Base-by-base conservation (phyloP, 2,888 invertebrate species). In the Trilocha varians region DNA sequence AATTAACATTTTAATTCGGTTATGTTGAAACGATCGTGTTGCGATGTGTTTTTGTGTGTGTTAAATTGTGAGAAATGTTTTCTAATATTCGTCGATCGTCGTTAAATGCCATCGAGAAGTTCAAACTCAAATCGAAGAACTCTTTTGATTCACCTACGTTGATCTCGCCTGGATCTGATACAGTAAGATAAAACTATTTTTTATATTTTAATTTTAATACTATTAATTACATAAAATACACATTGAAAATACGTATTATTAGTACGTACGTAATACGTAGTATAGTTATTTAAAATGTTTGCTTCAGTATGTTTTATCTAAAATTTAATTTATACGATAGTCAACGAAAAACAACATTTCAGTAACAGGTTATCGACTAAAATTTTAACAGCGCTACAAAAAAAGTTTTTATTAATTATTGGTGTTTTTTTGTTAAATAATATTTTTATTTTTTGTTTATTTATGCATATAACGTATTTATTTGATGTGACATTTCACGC, bases 21-120 rank as follows among this genome's bases (percentile, higher is more conserved):
- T 46, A 50, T 53, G 50, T 49, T 18, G 18, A 18, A 25, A 11
- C 11, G 2, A 25, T 9, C n/a, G 25, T 18, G 5, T 18, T 25
- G 25, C 6, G 2, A 9, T 25, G 6, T 5, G 25, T 25, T 25
- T 5, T 25, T 25, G 6, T 25, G n/a, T n/a, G 6, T 25, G 6
- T 25, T 25, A 25, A 25, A 41, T 45, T 44, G 48, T 52, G 44
- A 39, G 16, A 45, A 45, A 56, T 49, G 53, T 57, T 59, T 54
- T 49, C 43, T 40, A 44, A 41, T n/a, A 53, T 52, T 1, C 60
- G 78, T 39, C 65, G 78, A 45, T 57, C 57, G 13, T 80, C 80
- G 1, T 56, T 78, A 36, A 69, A 60, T 18, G 50, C 51, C 13
- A 63, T 74, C 11, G 76, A 75, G 17, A 76, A 68, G 38, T 54